Evolutionary conservation across 2,113 vertebrate genomes (phyloP).

Genomic region (Halcyon malimbica): DNA sequence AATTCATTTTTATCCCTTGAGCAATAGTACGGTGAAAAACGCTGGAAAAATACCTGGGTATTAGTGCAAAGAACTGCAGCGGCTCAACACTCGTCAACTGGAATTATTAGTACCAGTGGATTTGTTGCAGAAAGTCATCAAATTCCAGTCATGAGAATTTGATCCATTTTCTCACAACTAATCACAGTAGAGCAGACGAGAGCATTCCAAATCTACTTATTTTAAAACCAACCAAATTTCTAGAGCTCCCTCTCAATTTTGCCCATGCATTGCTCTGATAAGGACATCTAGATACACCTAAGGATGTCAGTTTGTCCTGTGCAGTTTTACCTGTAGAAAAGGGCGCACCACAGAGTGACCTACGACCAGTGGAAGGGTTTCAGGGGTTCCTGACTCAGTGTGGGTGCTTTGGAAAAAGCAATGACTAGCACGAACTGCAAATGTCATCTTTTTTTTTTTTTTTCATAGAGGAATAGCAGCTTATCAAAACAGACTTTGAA

Average conservation of each 20-base stretch:
- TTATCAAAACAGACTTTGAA: background rate
- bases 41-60: background rate
- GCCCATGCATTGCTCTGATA: background rate
- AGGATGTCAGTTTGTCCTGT: background rate
- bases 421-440: background rate
- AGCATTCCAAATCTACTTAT: background rate
- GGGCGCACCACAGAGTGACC: background rate
- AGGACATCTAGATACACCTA: background rate
- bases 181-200: background rate
- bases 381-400: background rate
- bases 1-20: background rate
- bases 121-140: background rate
- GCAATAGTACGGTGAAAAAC: background rate
- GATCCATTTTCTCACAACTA: background rate
- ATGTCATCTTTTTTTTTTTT: background rate
- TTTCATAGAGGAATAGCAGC: background rate
- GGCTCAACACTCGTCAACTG: background rate
- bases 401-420: background rate
- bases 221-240: background rate
- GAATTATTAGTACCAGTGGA: background rate
- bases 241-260: background rate
- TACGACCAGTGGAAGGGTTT: background rate
- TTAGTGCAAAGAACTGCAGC: background rate
- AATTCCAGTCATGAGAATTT: background rate
- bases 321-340: background rate